phyloP scores from a whole-genome alignment of 1,140 invertebrate species.

The Brachionus rubens region DNA sequence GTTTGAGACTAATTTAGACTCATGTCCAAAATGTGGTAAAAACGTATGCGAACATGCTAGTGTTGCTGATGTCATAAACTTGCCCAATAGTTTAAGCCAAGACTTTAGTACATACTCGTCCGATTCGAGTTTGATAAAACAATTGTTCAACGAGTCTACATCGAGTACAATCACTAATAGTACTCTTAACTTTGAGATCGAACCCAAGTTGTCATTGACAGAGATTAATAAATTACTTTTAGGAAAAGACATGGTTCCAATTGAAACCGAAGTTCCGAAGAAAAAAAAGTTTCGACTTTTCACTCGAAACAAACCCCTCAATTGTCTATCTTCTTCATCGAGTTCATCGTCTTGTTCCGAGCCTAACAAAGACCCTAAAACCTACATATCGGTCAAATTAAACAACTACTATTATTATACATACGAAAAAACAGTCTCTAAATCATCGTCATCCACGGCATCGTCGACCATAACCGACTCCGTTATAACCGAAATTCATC shows the following conservation, averaged over 20 bases:
- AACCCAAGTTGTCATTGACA: not conserved
- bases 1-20: conserved; percentile 30
- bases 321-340: not conserved
- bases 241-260: not conserved
- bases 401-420: conserved; percentile 28
- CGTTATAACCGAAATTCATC: conserved; percentile 10
- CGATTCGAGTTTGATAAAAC: conserved; percentile 41
- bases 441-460: not conserved
- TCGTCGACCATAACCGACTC: not conserved
- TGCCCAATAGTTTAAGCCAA: conserved; percentile 35
- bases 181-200: not conserved
- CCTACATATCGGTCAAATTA: conserved; percentile 42
- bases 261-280: not conserved
- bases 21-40: conserved; percentile 41
- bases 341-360: not conserved
- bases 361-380: not conserved
- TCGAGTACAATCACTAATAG: not conserved
- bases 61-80: conserved; percentile 30
- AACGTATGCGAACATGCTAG: conserved; percentile 40
- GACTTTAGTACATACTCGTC: conserved; percentile 45
- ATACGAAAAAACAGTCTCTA: conserved; percentile 31
- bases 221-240: conserved; percentile 4
- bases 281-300: conserved; percentile 7
- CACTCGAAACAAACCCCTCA: not conserved
- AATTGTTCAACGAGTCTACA: not conserved